Evolutionary conservation across 2,113 vertebrate genomes (phyloP), one percentile per base, ranked within the genome.

Genomic region (Mastomys natalensis): DNA sequence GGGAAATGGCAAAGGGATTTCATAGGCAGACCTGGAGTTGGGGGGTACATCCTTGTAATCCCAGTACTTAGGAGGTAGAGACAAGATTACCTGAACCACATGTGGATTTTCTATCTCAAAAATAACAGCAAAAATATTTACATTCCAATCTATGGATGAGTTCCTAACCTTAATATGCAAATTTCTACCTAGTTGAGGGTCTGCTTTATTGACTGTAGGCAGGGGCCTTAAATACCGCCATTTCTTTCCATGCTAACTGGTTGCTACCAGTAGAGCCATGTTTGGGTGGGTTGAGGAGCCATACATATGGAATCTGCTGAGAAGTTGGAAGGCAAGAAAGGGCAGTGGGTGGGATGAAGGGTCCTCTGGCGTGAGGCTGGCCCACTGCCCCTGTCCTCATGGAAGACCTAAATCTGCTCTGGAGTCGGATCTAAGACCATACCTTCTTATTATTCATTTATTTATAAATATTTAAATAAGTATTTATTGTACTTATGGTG

Each of bases 291-390:
- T 29, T 70, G 40, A 73, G 8, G 40, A 53, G 43, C 45, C 55
- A n/a, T 26, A 40, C 37, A 29, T 55, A 72, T 2, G 43, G 55
- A 60, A 73, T 62, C 58, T n/a, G 31, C 72, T 73, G 26, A 89
- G 15, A 74, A 51, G 1, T 48, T 34, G 17, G 74, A 21, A 60
- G 3, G 26, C 3, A 6, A 48, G 40, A n/a, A 12, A 68, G 58
- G n/a, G 16, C 0, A 0, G 5, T 8, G 17, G 74, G 2, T 15
- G 4, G 26, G 34, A 37, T 9, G 51, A 34, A 53, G 68, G 16
- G 6, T 34, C 43, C 60, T 74, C 5, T 85, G 60, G 29, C 9
- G 26, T 7, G 13, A 13, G 19, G 24, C 78, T 12, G 53, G 48
- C 66, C 66, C 1, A 7, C 48, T 24, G 22, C n/a, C 4, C n/a